Conservation (phyloP, 1,140 invertebrate genomes). For the Drosophila littoralis region DNA sequence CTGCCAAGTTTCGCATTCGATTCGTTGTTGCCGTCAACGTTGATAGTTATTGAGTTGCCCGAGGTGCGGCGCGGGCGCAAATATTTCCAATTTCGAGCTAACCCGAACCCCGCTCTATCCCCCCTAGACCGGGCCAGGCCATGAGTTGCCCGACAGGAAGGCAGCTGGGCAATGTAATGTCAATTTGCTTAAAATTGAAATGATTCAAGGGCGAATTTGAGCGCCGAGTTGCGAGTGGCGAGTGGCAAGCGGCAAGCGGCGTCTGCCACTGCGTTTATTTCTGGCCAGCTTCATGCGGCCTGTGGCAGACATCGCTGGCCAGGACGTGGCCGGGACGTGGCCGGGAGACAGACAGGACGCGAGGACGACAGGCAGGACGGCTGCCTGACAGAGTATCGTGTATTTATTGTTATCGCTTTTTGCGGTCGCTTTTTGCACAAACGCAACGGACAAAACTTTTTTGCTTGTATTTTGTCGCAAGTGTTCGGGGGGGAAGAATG, state of each 20-base stretch:
- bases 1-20: conserved; percentile 61
- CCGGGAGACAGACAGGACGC: conserved; percentile 18
- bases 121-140: background rate
- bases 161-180: conserved; percentile 72
- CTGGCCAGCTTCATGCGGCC: conserved; percentile 44
- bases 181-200: conserved; percentile 78
- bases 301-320: conserved; percentile 51
- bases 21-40: conserved; percentile 53
- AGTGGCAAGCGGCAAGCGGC: conserved; percentile 33
- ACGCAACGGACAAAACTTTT: conserved; percentile 61
- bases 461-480: conserved; percentile 46
- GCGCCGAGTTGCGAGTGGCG: conserved; percentile 20
- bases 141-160: conserved; percentile 15
- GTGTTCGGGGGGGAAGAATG: too few species aligned
- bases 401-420: conserved; percentile 76
- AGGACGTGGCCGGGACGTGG: conserved; percentile 14
- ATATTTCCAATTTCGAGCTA: conserved; percentile 52
- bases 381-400: conserved; percentile 46
- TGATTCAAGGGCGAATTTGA: conserved; percentile 72
- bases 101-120: background rate
- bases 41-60: conserved; percentile 76
- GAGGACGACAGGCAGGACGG: background rate
- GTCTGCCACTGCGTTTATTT: conserved; percentile 46
- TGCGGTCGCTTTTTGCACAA: conserved; percentile 60
- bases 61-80: conserved; percentile 7